Evolutionary conservation across 2,113 vertebrate species (phyloP).

Genomic region (Grammomys surdaster): DNA sequence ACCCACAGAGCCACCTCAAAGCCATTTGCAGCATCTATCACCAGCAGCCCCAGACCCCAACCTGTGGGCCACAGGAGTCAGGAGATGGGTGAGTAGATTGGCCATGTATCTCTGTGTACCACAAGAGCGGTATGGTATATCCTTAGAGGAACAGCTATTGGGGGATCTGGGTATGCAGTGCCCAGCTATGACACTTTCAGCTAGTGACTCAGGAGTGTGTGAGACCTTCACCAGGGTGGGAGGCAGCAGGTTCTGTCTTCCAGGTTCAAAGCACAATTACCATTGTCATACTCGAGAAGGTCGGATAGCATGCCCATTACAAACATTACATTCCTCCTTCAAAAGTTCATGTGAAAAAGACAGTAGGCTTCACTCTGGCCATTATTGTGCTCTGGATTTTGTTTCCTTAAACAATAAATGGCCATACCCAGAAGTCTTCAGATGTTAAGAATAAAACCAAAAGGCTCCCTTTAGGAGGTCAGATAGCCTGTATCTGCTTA

Average conservation of each 20-base stretch:
- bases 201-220: too few species aligned
- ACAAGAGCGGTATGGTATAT: rapidly evolving
- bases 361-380: background rate
- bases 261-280: background rate
- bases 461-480: conserved; percentile 14
- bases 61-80: conserved; percentile 87
- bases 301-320: background rate
- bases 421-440: conserved; percentile 4
- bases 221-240: background rate
- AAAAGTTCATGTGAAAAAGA: background rate
- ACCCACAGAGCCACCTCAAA: conserved; percentile 72
- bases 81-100: conserved; percentile 90
- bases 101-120: background rate
- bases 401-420: background rate
- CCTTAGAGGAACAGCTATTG: background rate
- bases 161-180: background rate
- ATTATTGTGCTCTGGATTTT: background rate
- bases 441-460: conserved; percentile 45
- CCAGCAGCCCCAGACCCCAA: conserved; percentile 84
- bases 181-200: background rate
- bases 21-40: conserved; percentile 43
- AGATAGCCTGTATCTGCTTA: background rate
- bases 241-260: background rate
- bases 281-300: background rate
- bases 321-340: background rate